Evolutionary conservation across 2,113 vertebrate genomes (phyloP).

Genomic region (Lates calcarifer): DNA sequence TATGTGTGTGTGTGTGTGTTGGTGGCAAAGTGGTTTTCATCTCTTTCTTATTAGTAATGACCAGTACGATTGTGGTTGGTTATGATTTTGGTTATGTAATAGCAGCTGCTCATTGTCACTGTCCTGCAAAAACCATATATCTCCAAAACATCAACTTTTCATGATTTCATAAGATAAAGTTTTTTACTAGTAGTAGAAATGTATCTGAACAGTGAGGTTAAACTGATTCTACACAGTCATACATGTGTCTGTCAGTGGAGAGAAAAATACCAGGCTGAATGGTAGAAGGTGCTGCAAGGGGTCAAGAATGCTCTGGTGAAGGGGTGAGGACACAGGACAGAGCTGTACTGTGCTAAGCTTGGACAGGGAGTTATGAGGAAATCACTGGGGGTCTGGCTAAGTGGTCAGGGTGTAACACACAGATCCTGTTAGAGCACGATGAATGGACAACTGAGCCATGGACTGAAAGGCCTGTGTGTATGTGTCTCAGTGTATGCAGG

Average conservation of each 20-base stretch:
- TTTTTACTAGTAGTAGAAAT: not conserved
- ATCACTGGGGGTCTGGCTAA: slow-evolving; percentile 56
- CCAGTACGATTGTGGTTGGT: no score
- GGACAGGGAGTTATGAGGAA: slow-evolving; percentile 21
- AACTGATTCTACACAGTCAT: not conserved
- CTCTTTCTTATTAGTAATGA: no score
- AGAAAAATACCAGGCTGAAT: not conserved
- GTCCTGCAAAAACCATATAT: no score
- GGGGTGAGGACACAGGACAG: not conserved
- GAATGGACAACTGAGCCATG: slow-evolving; percentile 48
- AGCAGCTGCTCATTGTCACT: no score
- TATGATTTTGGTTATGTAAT: no score
- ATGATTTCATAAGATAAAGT: no score
- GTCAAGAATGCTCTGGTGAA: not conserved
- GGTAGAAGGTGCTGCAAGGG: not conserved
- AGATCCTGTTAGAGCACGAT: slow-evolving; percentile 74
- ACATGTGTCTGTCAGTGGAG: not conserved
- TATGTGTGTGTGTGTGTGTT: no score
- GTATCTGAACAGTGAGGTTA: not conserved
- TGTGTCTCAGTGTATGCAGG: slow-evolving; percentile 19
- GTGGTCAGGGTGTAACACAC: slow-evolving; percentile 57
- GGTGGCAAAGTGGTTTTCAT: no score
- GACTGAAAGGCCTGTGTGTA: not conserved
- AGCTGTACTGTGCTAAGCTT: not conserved
- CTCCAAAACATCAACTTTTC: no score